Evolutionary conservation across 1,140 invertebrate genomes (phyloP), one percentile per base, ranked within the genome.

Genomic region (Ooceraea biroi): DNA sequence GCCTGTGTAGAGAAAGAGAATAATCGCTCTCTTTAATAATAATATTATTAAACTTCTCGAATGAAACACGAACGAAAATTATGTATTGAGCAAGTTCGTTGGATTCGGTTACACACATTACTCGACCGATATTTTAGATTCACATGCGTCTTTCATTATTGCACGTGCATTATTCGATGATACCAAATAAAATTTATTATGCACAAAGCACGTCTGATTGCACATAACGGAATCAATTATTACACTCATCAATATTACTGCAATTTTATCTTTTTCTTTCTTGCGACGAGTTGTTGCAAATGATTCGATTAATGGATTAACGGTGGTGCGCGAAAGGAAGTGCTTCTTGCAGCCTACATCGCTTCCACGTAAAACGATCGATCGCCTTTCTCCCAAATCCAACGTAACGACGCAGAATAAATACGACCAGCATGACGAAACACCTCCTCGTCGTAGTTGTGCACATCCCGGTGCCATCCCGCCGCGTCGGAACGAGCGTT

Each of bases 51-150:
- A n/a, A 52, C 60, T 65, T 77, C 73, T 41, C 12, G 73, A 41
- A 36, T 77, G 46, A 77, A 77, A 65, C 36, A 65, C 17, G n/a
- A 41, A 46, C 14, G 68, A 66, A 78, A 78, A 78, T 78, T 78
- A 57, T 68, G 36, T 30, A 55, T 57, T 69, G 27, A 78, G 30
- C 19, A 17, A 69, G 25, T 72, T 71, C 17, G 60, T 30, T 41
- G 19, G 36, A 8, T 41, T 12, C 22, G 41, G 19, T 65, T 41
- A 41, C 46, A 25, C 41, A 27, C 25, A 36, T 77, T 66, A 52
- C 65, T 77, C 36, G 44, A 77, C 65, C 25, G 22, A 65, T 66
- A 14, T 52, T 66, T 76, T 44, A 22, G 8, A 52, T 30, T 25
- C n/a, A 77, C 65, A 41, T 66, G 8, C 30, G 61, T 19, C 73